These are phyloP conservation scores for Philhelius pedissequus DNA, from an alignment of 2,888 invertebrate genomes.

Conservation along the genomic window DNA sequence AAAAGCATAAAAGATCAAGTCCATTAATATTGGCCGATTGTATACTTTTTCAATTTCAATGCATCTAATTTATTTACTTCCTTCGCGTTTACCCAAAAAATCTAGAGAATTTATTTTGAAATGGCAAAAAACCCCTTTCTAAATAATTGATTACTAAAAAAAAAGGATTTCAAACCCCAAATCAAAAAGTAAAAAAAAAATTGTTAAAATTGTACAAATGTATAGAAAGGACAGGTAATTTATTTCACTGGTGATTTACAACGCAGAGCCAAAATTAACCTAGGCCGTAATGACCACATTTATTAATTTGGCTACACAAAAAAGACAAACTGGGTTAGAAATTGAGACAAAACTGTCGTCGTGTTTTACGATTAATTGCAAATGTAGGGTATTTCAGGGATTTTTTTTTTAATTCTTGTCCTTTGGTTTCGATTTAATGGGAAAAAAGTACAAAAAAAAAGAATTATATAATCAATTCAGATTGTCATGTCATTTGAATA, in stretches of 20 bases:
- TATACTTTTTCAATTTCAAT: conserved; percentile 26
- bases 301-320: conserved; percentile 50
- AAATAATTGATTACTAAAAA: conserved; percentile 57
- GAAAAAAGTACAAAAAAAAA: not conserved
- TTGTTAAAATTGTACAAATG: too few relatives aligned
- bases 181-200: not conserved
- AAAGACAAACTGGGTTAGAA: conserved; percentile 3
- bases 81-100: not conserved
- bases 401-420: not conserved
- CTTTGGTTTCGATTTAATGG: not conserved
- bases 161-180: not conserved
- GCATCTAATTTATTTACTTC: conserved; percentile 3
- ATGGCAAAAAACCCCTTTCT: conserved; percentile 18
- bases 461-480: conserved; percentile 42
- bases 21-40: conserved; percentile 47
- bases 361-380: conserved; percentile 14
- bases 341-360: not conserved
- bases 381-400: not conserved
- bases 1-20: conserved; percentile 11
- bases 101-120: not conserved
- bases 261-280: conserved; percentile 15
- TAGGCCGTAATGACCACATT: conserved; percentile 29
- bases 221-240: not conserved
- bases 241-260: conserved; percentile 4
- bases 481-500: conserved; percentile 28